phyloP scores from a whole-genome alignment of 2,888 invertebrate species.

The Apamea crenata region DNA sequence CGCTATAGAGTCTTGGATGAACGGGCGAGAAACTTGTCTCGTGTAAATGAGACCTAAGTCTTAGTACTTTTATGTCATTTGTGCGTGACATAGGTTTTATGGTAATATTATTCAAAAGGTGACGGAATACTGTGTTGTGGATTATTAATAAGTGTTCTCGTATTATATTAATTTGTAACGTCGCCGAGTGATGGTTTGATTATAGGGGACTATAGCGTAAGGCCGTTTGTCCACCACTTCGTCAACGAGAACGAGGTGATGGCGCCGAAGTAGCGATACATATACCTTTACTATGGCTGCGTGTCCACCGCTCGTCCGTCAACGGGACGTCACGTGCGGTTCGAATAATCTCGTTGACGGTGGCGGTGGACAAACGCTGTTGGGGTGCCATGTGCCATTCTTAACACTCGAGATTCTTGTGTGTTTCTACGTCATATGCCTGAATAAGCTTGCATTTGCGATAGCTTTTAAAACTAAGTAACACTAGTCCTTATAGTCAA shows the following conservation, averaged over 20 bases:
- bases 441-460: not conserved
- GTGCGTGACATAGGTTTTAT: not conserved
- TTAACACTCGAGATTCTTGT: not conserved
- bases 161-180: not conserved
- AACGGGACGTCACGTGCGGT: too few relatives aligned
- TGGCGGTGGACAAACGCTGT: not conserved
- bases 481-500: too few relatives aligned
- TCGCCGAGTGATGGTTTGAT: not conserved
- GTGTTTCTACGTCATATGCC: too few relatives aligned
- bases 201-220: too few relatives aligned
- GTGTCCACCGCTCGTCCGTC: too few relatives aligned
- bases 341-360: too few relatives aligned
- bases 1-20: not conserved
- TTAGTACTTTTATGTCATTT: not conserved
- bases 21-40: not conserved
- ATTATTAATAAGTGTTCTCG: constrained; percentile 3
- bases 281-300: too few relatives aligned
- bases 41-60: constrained; percentile 4
- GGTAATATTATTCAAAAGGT: constrained; percentile 7
- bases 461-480: not conserved
- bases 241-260: too few relatives aligned
- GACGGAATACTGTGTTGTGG: not conserved
- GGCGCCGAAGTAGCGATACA: too few relatives aligned
- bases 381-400: not conserved
- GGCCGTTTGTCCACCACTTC: too few relatives aligned